These are phyloP conservation scores for Pissodes strobi DNA, from an alignment of 1,140 invertebrate genomes.

Conservation along the genomic window DNA sequence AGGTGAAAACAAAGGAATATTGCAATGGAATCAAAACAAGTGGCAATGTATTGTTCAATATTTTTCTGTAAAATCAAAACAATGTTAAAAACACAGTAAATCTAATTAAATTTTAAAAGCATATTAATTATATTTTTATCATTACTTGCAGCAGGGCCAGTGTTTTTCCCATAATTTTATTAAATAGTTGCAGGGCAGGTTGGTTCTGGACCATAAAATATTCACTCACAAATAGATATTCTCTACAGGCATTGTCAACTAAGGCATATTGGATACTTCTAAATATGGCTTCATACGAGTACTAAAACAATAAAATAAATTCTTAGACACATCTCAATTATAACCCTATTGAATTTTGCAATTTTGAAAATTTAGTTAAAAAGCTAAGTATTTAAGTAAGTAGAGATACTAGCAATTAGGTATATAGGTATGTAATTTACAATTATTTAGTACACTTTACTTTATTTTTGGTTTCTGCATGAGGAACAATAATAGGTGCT, in stretches of 20 bases:
- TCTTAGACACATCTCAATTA: constrained; percentile 1
- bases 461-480: constrained; percentile 89
- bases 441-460: no score
- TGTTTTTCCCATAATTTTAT: constrained; percentile 92
- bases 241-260: constrained; percentile 97
- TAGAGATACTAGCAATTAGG: no score
- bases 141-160: constrained; percentile 79
- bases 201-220: constrained; percentile 90
- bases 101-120: no score
- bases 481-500: constrained; percentile 95
- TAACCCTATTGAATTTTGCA: background rate
- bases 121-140: no score
- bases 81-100: no score
- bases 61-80: constrained; percentile 74
- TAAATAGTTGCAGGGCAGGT: constrained; percentile 89
- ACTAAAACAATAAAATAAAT: constrained; percentile 65
- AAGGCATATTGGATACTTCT: constrained; percentile 95
- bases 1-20: constrained; percentile 95
- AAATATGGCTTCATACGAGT: constrained; percentile 94
- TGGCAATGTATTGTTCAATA: constrained; percentile 84
- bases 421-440: no score
- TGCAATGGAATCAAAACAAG: constrained; percentile 94
- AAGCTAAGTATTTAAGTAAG: no score
- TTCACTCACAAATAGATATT: constrained; percentile 95
- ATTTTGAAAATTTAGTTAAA: background rate